A percentile compares a stretch with the other conserved stretches of the same genome.
These are phyloP conservation scores for Malaclemys terrapin DNA, from an alignment of 2,113 vertebrate species.

Conservation along the genomic window DNA sequence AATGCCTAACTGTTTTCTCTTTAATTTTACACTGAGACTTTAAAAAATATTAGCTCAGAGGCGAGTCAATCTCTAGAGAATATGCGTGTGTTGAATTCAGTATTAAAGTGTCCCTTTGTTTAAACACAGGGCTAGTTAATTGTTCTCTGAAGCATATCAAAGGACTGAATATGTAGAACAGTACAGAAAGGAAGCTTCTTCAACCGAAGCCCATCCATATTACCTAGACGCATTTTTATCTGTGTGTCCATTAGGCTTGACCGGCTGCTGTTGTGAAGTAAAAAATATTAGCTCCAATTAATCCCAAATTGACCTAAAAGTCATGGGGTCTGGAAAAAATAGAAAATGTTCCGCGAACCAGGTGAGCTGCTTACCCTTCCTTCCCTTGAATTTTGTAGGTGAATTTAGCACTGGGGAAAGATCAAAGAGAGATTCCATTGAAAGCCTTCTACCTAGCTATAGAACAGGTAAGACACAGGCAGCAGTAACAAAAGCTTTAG, in stretches of 20 bases:
- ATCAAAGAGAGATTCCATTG: neutral
- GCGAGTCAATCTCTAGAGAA: constrained; percentile 33
- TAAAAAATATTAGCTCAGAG: constrained; percentile 48
- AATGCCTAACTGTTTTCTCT: constrained; percentile 11
- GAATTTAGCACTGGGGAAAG: neutral
- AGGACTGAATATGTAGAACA: constrained; percentile 35
- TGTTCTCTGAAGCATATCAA: constrained; percentile 56
- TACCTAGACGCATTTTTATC: constrained; percentile 65
- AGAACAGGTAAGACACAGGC: neutral
- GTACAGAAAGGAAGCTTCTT: constrained; percentile 21
- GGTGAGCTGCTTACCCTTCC: neutral
- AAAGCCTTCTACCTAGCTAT: neutral
- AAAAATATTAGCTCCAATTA: constrained; percentile 63
- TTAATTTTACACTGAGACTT: constrained; percentile 43
- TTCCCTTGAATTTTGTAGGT: neutral
- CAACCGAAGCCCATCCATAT: neutral
- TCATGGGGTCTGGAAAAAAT: neutral
- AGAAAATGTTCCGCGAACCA: neutral
- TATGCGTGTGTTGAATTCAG: neutral
- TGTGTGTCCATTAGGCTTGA: constrained; percentile 57
- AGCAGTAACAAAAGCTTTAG: accelerated
- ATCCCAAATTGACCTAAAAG: constrained; percentile 52
- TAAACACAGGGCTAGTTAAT: neutral
- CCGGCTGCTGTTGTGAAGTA: constrained; percentile 56
- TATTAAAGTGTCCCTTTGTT: constrained; percentile 39